Base-by-base conservation (phyloP, 1,140 invertebrate genomes). In the Drosophila punjabiensis region DNA sequence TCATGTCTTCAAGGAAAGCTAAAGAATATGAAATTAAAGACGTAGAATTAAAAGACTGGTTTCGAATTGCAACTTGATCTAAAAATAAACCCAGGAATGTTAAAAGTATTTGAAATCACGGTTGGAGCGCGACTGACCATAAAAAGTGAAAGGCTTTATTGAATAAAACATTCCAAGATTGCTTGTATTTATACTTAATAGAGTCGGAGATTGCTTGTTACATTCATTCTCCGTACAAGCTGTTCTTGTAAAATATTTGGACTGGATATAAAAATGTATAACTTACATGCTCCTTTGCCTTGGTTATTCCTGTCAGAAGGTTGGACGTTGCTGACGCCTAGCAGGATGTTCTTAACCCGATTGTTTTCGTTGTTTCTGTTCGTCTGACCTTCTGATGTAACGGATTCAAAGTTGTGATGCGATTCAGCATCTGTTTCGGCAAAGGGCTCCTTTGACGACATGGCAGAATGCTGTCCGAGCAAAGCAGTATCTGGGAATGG, bases 1-100 rank as follows among this genome's bases (percentile, higher is more conserved):
- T 33, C 18, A 91, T 55, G 1, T 81, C 59, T 14, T 58, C 43
- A 10, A 53, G 69, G 13, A 50, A 10, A 24, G 81, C 86, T 90
- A 61, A 2, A 53, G 4, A 55, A 14, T 37, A 24, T 13, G 1
- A 62, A 10, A 2, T 28, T 33, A 52, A 35, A 5, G 4, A 11
- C 14, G n/a, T 37, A 18, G 13, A 28, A 33, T 3, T 11, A 18
- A 33, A 13, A 53, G 0, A n/a, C 11, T 3, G n/a, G 3, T 50
- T 28, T 50, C 7, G 18, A 47, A 47, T n/a, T n/a, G n/a, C n/a
- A n/a, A n/a, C n/a, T n/a, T n/a, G n/a, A n/a, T n/a, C n/a, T 24
- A 7, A 39, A 11, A 30, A 41, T 8, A 20, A 20, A 20, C 18
- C 41, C 10, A n/a, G 1, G 41, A 10, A 5, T 18, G n/a, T 7